Conservation (phyloP, 2,888 invertebrate species). For the Aproaerema taeniolella region DNA sequence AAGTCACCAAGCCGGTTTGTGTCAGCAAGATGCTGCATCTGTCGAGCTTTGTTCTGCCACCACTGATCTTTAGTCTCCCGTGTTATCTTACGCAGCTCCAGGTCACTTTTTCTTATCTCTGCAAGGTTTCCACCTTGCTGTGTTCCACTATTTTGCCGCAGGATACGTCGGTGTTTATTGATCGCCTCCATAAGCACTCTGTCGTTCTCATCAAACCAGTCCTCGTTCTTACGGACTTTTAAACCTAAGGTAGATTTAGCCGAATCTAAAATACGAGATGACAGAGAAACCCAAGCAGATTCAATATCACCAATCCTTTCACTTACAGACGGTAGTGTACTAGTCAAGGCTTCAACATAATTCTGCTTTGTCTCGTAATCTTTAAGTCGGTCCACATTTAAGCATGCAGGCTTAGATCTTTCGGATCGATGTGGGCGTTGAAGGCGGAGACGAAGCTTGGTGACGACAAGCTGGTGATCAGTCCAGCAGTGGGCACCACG, state of each 20-base stretch:
- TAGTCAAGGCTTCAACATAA: constrained; percentile 2
- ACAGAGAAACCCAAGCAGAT: constrained; percentile 4
- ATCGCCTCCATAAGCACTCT: background rate
- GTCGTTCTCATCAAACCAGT: constrained; percentile 18
- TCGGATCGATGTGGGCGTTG: constrained; percentile 10
- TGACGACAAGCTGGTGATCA: constrained; percentile 21
- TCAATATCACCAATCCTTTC: constrained; percentile 4
- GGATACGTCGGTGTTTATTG: constrained; percentile 4
- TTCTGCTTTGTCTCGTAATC: background rate
- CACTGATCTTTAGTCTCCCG: constrained; percentile 15
- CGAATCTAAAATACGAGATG: constrained; percentile 6
- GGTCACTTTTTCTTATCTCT: constrained; percentile 3
- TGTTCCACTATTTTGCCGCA: background rate
- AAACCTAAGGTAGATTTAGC: constrained; percentile 5
- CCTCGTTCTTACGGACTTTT: constrained; percentile 7
- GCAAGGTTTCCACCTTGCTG: background rate
- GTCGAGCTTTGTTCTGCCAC: constrained; percentile 16
- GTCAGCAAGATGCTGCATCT: constrained; percentile 12
- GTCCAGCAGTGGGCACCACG: constrained; percentile 24
- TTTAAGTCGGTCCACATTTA: constrained; percentile 5
- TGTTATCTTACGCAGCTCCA: constrained; percentile 3
- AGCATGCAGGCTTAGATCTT: background rate
- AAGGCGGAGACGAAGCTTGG: constrained; percentile 15
- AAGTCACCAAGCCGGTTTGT: constrained; percentile 13
- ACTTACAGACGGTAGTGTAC: background rate